Conservation (phyloP, 1,140 invertebrate species). For the Aradophagus sp. region DNA sequence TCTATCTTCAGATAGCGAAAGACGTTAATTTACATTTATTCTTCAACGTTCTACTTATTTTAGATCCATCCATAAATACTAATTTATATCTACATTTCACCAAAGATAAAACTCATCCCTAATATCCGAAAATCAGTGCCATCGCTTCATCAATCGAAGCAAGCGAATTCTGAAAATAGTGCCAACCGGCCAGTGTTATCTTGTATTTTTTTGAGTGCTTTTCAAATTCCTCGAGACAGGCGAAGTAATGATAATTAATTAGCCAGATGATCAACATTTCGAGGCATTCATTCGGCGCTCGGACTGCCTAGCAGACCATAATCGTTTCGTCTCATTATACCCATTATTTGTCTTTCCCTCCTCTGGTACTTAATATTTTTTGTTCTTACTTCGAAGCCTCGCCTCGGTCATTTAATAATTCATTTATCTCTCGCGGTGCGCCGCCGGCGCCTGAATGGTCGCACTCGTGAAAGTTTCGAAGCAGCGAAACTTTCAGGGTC, state of each 20-base stretch:
- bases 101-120: conserved; percentile 3
- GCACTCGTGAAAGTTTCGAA: conserved; percentile 71
- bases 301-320: neutral
- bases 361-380: neutral
- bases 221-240: conserved; percentile 16
- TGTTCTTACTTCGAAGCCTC: neutral
- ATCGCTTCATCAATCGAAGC: conserved; percentile 1
- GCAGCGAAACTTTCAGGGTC: conserved; percentile 70
- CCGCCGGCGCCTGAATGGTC: conserved; percentile 59
- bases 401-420: conserved; percentile 49
- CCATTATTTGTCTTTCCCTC: neutral
- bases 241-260: conserved; percentile 9
- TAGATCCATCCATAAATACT: conserved; percentile 10
- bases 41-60: conserved; percentile 36
- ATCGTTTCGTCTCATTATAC: conserved; percentile 1
- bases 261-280: neutral
- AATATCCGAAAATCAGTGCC: neutral
- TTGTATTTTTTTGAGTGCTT: neutral
- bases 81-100: conserved; percentile 1
- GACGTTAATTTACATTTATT: conserved; percentile 20
- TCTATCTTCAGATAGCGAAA: conserved; percentile 21
- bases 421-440: conserved; percentile 40
- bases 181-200: conserved; percentile 9
- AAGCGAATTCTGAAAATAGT: no score
- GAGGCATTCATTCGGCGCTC: no score